phyloP scores from a whole-genome alignment of 1,140 invertebrate species.

The Hycleus phaleratus region DNA sequence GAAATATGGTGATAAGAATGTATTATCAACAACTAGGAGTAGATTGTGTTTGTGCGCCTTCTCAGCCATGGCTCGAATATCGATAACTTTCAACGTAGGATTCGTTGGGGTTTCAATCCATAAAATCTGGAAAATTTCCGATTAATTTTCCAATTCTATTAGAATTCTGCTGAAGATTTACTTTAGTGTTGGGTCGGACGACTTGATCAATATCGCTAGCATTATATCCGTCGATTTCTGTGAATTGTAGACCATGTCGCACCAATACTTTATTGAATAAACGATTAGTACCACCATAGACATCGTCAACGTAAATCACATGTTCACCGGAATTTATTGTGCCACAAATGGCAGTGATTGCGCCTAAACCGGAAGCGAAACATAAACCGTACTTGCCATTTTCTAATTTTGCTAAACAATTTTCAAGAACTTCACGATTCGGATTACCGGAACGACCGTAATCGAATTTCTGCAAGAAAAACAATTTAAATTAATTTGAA shows the following conservation, averaged over 20 bases:
- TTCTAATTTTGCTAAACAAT: slow-evolving; percentile 85
- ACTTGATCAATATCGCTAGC: slow-evolving; percentile 57
- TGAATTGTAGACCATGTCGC: slow-evolving; percentile 61
- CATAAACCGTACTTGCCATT: slow-evolving; percentile 77
- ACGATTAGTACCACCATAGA: slow-evolving; percentile 90
- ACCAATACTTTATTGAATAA: slow-evolving; percentile 53
- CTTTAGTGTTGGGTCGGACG: slow-evolving; percentile 80
- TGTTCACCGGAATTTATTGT: slow-evolving; percentile 83
- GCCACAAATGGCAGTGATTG: slow-evolving; percentile 66
- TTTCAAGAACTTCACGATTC: slow-evolving; percentile 80
- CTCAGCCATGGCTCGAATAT: slow-evolving; percentile 71
- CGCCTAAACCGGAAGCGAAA: slow-evolving; percentile 87
- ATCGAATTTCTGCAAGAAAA: slow-evolving; percentile 67
- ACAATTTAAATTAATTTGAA: background rate
- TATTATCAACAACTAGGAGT: slow-evolving; percentile 92
- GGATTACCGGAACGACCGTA: slow-evolving; percentile 95
- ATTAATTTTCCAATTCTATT: background rate
- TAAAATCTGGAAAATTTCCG: background rate
- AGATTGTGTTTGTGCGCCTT: slow-evolving; percentile 55
- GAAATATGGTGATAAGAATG: slow-evolving; percentile 74
- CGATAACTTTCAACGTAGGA: slow-evolving; percentile 84
- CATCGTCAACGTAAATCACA: slow-evolving; percentile 83
- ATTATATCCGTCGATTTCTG: slow-evolving; percentile 78
- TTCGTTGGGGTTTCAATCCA: slow-evolving; percentile 99
- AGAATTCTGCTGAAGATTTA: slow-evolving; percentile 35